Evolutionary conservation across 2,888 invertebrate genomes (phyloP), one percentile per base, ranked within the genome.

Genomic region (Lissonota sp.): DNA sequence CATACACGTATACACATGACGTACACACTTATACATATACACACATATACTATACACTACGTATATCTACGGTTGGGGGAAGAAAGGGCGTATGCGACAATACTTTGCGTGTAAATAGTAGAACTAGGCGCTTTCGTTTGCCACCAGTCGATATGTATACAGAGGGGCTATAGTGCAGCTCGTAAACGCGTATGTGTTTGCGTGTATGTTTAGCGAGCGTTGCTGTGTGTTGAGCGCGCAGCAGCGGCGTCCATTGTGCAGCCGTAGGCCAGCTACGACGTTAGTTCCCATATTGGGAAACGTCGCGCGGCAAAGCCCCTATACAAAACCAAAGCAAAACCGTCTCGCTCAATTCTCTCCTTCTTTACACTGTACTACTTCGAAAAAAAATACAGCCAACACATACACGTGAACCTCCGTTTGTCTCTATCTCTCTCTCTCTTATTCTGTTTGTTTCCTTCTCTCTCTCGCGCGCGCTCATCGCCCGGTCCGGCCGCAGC

Each of bases 401-500:
- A 55, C 42, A 63, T 10, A 26, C 6, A 14, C 14, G 51, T 40
- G 60, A 51, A 63, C 51, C 10, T 51, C 26, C 53, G 42, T 55
- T 8, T 60, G 53, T 44, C 58, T 6, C 8, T 58, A 6, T 70
- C 58, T 58, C 69, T 26, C 44, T 69, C 26, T 64, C 51, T 57
- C 49, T 71, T 64, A 51, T 10, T 64, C 39, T 1, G 42, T 49
- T 64, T 46, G 44, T 40, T 46, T 39, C 55, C 37, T 51, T 10
- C 66, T 55, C 51, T 42, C 77, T 73, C 53, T 63, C 64, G 66
- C 64, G 77, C 46, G 49, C 64, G 49, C 42, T 60, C 53, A 60
- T 77, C 63, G 73, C 76, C 71, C 66, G 66, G 74, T 74, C 66
- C 74, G 78, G 78, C 81, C 78, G 70, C 74, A 77, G 80, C 80